phyloP scores from a whole-genome alignment of 1,140 invertebrate species.

The Ips typographus region DNA sequence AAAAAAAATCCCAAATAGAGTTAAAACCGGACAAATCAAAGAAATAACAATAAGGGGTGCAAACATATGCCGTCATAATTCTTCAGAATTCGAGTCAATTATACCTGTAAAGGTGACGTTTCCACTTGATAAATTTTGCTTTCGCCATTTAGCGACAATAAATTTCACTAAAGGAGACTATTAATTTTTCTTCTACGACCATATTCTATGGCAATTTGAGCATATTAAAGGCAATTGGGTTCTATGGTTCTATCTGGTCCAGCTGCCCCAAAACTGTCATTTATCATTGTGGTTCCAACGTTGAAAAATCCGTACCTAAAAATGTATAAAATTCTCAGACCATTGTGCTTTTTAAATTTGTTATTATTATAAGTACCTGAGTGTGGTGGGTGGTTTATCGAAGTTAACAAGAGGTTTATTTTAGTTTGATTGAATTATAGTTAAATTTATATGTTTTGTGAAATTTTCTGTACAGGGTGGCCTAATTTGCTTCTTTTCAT shows the following conservation, averaged over 20 bases:
- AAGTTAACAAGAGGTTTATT: too few relatives aligned
- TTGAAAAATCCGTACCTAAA: background rate
- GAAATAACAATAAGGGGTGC: background rate
- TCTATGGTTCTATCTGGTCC: constrained; percentile 15
- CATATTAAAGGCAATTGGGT: constrained; percentile 49
- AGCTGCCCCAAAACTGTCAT: constrained; percentile 37
- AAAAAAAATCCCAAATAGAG: too few relatives aligned
- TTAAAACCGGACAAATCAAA: too few relatives aligned
- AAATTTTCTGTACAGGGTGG: too few relatives aligned
- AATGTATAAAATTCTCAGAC: background rate
- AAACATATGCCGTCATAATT: constrained; percentile 21
- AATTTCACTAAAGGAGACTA: constrained; percentile 37
- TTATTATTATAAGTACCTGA: background rate
- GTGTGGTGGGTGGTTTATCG: too few relatives aligned
- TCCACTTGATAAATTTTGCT: constrained; percentile 31
- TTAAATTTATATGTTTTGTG: too few relatives aligned
- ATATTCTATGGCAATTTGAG: constrained; percentile 52
- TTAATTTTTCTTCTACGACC: constrained; percentile 42
- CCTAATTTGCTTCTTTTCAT: too few relatives aligned
- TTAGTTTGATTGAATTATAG: too few relatives aligned
- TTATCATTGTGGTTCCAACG: constrained; percentile 34
- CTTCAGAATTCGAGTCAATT: constrained; percentile 17
- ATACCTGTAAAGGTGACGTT: constrained; percentile 17
- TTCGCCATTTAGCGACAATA: constrained; percentile 33
- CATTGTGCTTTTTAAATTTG: background rate